Percentiles rank a stretch among this genome's conserved stretches.
Conservation (phyloP, 2,113 vertebrate species). For the Periophthalmodon schlosseri region DNA sequence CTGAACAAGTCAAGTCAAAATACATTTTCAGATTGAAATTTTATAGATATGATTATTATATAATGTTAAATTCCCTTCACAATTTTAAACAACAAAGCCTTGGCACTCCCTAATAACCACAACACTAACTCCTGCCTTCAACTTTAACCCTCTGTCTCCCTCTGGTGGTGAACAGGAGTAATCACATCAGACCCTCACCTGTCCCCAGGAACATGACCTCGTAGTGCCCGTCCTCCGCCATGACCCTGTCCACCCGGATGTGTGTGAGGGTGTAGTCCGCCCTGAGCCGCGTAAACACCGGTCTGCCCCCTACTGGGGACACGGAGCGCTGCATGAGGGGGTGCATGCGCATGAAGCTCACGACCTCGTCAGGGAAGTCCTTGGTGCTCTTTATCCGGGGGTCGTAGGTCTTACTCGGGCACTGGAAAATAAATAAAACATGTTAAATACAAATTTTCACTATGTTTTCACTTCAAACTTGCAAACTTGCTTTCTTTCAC, state of each 20-base stretch:
- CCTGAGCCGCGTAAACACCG: conserved; percentile 87
- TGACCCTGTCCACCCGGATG: conserved; percentile 91
- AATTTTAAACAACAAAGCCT: too few relatives aligned
- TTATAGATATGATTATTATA: too few relatives aligned
- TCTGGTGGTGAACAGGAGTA: conserved; percentile 49
- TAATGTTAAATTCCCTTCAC: too few relatives aligned
- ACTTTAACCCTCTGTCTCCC: conserved; percentile 34
- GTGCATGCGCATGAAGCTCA: conserved; percentile 91
- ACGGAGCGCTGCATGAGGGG: conserved; percentile 88
- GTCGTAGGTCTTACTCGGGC: conserved; percentile 95
- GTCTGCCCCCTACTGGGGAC: conserved; percentile 81
- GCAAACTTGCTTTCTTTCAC: too few relatives aligned
- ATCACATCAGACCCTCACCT: conserved; percentile 72
- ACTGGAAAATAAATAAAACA: conserved; percentile 70
- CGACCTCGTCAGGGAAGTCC: conserved; percentile 94
- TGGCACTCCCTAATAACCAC: too few relatives aligned
- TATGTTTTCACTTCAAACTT: too few relatives aligned
- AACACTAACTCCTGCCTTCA: not conserved
- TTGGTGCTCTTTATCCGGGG: conserved; percentile 91
- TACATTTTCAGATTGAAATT: too few relatives aligned
- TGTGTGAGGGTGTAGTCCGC: conserved; percentile 92
- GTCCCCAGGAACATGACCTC: conserved; percentile 97
- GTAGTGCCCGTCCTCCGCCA: conserved; percentile 94
- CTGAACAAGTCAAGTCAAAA: too few relatives aligned
- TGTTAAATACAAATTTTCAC: too few relatives aligned